Evolutionary conservation across 2,888 invertebrate species (phyloP).

Genomic region (Pristionchus fissidentatus): DNA sequence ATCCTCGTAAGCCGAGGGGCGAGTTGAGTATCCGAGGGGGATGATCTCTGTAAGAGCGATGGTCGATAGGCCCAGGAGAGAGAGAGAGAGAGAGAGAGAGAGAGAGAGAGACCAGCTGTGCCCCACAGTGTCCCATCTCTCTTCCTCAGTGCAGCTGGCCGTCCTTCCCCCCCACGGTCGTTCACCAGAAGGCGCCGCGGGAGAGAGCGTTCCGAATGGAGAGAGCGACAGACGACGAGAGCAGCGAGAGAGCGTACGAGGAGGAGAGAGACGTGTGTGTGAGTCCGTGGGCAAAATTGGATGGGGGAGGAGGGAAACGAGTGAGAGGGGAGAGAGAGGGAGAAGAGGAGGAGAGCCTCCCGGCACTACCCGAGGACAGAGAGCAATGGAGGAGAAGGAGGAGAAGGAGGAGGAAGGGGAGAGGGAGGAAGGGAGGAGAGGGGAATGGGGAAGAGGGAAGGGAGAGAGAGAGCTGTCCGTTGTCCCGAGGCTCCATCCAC

Average conservation of each 20-base stretch:
- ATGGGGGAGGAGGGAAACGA: slow-evolving; percentile 6
- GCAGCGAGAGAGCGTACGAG: neutral
- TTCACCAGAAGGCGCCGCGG: slow-evolving; percentile 22
- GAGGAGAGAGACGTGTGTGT: slow-evolving; percentile 20
- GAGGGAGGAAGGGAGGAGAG: too few relatives aligned
- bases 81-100: neutral
- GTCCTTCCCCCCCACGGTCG: neutral
- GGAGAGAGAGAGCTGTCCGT: neutral
- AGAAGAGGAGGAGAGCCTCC: too few relatives aligned
- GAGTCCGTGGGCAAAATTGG: slow-evolving; percentile 11
- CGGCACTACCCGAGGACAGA: slow-evolving; percentile 36
- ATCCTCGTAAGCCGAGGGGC: too few relatives aligned
- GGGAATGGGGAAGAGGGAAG: neutral
- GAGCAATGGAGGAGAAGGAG: slow-evolving; percentile 23
- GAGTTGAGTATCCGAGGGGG: too few relatives aligned
- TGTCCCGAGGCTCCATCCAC: slow-evolving; percentile 32
- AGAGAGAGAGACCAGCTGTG: neutral
- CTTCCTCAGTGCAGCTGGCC: neutral
- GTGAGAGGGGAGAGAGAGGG: too few relatives aligned
- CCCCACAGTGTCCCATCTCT: neutral
- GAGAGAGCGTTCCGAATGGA: neutral
- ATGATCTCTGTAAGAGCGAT: neutral
- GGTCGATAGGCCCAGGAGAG: neutral
- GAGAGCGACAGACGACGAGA: neutral
- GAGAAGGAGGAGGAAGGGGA: slow-evolving; percentile 2